Percentiles rank a stretch among this genome's conserved stretches.
Conservation (phyloP, 2,113 vertebrate genomes). For the Daphoenositta chrysoptera region DNA sequence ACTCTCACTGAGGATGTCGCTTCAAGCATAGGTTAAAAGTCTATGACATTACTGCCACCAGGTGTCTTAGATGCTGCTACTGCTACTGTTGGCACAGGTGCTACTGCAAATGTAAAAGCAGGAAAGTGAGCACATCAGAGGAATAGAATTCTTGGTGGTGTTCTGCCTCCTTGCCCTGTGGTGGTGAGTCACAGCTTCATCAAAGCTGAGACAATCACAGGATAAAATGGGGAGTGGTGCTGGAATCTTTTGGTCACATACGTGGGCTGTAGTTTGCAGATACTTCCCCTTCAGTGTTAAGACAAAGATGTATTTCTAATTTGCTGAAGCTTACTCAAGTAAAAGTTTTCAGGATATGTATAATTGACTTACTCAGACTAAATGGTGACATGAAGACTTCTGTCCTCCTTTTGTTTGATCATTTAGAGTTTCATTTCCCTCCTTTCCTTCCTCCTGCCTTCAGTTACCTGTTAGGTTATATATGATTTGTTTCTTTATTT, state of each 20-base stretch:
- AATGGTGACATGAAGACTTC: neutral
- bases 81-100: neutral
- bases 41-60: constrained; percentile 37
- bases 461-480: neutral
- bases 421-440: neutral
- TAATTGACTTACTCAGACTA: neutral
- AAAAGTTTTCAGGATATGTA: neutral
- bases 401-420: neutral
- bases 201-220: neutral
- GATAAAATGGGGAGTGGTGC: neutral
- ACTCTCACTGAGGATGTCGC: neutral
- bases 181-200: neutral
- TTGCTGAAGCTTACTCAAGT: neutral
- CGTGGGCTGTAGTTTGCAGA: neutral
- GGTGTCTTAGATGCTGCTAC: constrained; percentile 16
- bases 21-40: neutral
- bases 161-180: neutral
- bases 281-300: neutral
- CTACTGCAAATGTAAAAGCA: neutral
- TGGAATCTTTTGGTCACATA: neutral
- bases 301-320: neutral
- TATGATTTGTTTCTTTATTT: neutral
- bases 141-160: neutral
- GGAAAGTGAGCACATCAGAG: neutral
- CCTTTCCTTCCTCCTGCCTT: neutral